Percentiles rank a stretch among this genome's conserved stretches.
Evolutionary conservation across 2,888 invertebrate genomes (phyloP).

Genomic region (Stenotaenia linearis): DNA sequence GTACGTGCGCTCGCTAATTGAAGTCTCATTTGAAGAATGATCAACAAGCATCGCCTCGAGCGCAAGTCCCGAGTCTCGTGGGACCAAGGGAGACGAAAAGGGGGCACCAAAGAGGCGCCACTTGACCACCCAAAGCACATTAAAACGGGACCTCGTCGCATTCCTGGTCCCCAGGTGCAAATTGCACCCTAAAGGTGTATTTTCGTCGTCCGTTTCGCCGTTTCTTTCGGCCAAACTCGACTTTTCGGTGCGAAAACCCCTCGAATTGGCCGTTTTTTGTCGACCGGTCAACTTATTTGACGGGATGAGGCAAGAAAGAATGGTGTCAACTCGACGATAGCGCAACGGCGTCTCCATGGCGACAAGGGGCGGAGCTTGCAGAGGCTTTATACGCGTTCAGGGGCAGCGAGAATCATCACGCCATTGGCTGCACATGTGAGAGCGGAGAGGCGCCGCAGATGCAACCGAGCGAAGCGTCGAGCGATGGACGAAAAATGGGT

Average conservation of each 20-base stretch:
- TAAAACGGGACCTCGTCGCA: conserved; percentile 1
- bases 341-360: conserved; percentile 21
- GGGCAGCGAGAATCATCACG: conserved; percentile 16
- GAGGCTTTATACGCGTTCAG: not conserved
- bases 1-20: not conserved
- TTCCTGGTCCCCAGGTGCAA: conserved; percentile 17
- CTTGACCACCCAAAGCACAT: conserved; percentile 26
- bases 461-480: conserved; percentile 21
- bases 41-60: conserved; percentile 15
- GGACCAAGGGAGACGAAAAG: conserved; percentile 4
- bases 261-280: too few relatives aligned
- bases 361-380: conserved; percentile 12
- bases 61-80: not conserved
- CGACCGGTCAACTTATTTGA: not conserved
- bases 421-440: conserved; percentile 17
- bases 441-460: conserved; percentile 6
- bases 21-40: conserved; percentile 24
- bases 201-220: not conserved
- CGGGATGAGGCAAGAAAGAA: not conserved
- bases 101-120: conserved; percentile 26
- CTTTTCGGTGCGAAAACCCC: too few relatives aligned
- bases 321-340: conserved; percentile 18
- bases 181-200: not conserved
- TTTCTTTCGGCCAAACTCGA: too few relatives aligned
- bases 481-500: conserved; percentile 14